A percentile compares a stretch with the other conserved stretches of the same genome.
phyloP scores from a whole-genome alignment of 53 echinoderm and acorn worm genomes.

The Holothuria scabra region DNA sequence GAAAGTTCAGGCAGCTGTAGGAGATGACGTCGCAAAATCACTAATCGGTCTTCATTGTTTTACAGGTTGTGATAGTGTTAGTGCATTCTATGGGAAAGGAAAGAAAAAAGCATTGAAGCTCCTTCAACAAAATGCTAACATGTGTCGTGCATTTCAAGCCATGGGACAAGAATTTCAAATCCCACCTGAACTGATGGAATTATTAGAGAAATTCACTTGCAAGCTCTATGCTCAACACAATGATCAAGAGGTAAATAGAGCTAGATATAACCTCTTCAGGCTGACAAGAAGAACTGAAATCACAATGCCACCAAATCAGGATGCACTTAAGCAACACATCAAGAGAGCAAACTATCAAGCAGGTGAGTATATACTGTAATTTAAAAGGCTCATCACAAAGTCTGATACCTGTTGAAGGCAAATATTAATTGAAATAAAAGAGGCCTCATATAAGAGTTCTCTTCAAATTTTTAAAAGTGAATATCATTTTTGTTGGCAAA shows the following conservation, averaged over 20 bases:
- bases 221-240: conserved; percentile 1
- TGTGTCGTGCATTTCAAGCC: background rate
- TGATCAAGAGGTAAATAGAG: background rate
- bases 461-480: no score
- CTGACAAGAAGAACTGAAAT: conserved; percentile 4
- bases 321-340: background rate
- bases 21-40: background rate
- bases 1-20: background rate
- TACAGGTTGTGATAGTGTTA: no score
- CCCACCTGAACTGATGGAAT: background rate
- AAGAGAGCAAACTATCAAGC: conserved; percentile 7
- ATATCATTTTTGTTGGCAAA: no score
- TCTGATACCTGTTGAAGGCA: no score
- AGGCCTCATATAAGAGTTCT: no score
- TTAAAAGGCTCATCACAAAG: no score
- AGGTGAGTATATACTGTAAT: conserved; percentile 5
- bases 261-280: conserved; percentile 10
- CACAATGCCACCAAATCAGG: conserved; percentile 10
- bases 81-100: no score
- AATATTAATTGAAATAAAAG: no score
- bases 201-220: no score
- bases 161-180: background rate
- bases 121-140: background rate
- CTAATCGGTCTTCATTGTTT: background rate
- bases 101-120: background rate